Evolutionary conservation across 92 coral and sea anemone genomes (phyloP), one percentile per base, ranked within the genome.

Genomic region (Paragorgia papillata): DNA sequence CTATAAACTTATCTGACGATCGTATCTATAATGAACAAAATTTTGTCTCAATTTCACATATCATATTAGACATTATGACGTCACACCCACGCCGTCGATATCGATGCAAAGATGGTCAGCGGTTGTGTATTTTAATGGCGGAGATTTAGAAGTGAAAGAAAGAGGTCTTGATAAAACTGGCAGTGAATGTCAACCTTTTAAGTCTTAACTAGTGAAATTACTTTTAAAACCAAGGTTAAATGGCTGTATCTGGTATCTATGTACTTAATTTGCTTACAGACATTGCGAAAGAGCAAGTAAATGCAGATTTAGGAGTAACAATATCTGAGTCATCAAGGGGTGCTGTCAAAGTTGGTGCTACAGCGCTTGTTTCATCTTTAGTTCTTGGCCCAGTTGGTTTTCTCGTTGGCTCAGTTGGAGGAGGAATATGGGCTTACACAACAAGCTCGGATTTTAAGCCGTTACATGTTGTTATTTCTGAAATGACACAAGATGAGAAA

Each of bases 321-420:
- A 68, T 68, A n/a, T 68, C 75, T 22, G 57, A 68, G 30, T 46
- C 75, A 8, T 44, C 41, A 19, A 33, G 57, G 46, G 75, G 75
- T 9, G 59, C 43, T 34, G 55, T 49, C 57, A 68, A 68, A 68
- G 75, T 68, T 46, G 58, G 75, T 43, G 75, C 58, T 2, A 24
- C 75, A 9, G 46, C 75, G 0, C 53, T 68, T 12, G 58, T 68
- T 4, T 68, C 75, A 46, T 68, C 75, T 39, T 59, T 68, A 24
- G 19, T 68, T 30, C 59, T 68, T 44, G 75, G 75, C 25, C 75
- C 75, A 3, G 75, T 46, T 49, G 75, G 75, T 15, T 68, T 68
- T 25, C 27, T 68, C 20, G 57, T 68, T 9, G 75, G 75, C 43
- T 68, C 75, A 0, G 75, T 68, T 22, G 75, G 57, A 26, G 75